Base-by-base conservation (phyloP, 2,797 vertebrate genomes). In the Ptychadena robeensis region DNA sequence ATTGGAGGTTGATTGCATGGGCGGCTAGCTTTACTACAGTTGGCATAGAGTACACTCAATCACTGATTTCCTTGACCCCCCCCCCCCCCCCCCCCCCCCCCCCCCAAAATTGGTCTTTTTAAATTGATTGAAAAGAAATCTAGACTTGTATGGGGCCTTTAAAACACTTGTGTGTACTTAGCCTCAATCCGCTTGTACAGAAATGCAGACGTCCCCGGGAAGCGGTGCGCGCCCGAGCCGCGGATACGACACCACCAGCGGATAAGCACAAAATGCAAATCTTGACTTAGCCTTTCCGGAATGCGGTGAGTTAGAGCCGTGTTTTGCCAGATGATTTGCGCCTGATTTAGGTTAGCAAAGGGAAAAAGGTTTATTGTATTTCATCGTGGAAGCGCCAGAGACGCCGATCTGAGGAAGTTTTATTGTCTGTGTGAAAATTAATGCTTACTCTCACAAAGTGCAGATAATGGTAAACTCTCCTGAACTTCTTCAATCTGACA, bases 311-410 rank as follows among this genome's bases (percentile, higher is more conserved):
- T 83, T 83, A 83, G 72, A 83, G 74, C 75, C 25, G 18, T 78
- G 81, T 83, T 83, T 83, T 83, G 81, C 74, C 77, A 80, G 48
- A 75, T 84, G 82, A 84, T 80, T 75, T 80, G 82, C 75, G 78
- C 31, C 44, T 80, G 77, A 80, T 85, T 85, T 85, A 85, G 64
- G 78, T 85, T 75, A 75, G 77, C 63, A 80, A 80, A 84, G 82
- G 82, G 82, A 84, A 74, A 61, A 80, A 80, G 82, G 82, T 85
- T 85, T 85, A 85, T 85, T 85, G 82, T 85, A 80, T 80, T 85
- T 85, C 71, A 85, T 74, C 71, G 82, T 71, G 61, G 79, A 80
- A 35, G 40, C 70, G 40, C 14, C 25, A 73, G 63, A 79, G 69
- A 65, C 31, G 76, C 59, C 64, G 64, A 84, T 63, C 64, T 80